Evolutionary conservation across 2,888 invertebrate genomes (phyloP), one percentile per base, ranked within the genome.

Genomic region (Noctua fimbriata): DNA sequence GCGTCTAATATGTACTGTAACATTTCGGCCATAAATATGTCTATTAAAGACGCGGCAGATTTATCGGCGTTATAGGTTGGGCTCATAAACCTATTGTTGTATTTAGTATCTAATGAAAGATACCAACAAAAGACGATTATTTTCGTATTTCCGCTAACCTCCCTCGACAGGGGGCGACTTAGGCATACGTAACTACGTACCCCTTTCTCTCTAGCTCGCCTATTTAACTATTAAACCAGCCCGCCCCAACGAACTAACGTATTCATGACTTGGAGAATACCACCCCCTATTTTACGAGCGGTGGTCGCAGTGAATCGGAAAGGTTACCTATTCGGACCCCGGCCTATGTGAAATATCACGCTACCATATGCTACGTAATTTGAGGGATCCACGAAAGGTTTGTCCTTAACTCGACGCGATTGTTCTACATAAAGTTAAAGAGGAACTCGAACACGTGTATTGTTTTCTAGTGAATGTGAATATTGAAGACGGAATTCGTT

Each of bases 201-300:
- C 92, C 92, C 91, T 92, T 92, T 90, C 91, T 90, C 91, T 91
- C 83, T 88, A 88, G 90, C 91, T 92, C 89, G 86, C 91, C 95
- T 95, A 93, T 95, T 96, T 96, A 96, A 96, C 94, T 95, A 96
- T 96, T 96, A 94, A 96, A 94, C 92, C 91, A 92, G 93, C 92
- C 93, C 92, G 92, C 92, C 90, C 91, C 92, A 90, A 90, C 90
- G 90, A 91, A 92, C 94, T 96, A 95, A 95, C 94, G 93, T 96
- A 96, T 96, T 96, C 96, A 96, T 96, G 96, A 95, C 94, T 94
- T 92, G 90, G 94, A 94, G 94, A 94, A 94, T 94, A 93, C 93
- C 91, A 92, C 93, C 93, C 93, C 90, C 92, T 92, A 93, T 94
- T 96, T 96, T 96, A 96, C 95, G 95, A 95, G 92, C 93, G 91